Evolutionary conservation across 2,113 vertebrate species (phyloP).

Genomic region (Carassius carassius): DNA sequence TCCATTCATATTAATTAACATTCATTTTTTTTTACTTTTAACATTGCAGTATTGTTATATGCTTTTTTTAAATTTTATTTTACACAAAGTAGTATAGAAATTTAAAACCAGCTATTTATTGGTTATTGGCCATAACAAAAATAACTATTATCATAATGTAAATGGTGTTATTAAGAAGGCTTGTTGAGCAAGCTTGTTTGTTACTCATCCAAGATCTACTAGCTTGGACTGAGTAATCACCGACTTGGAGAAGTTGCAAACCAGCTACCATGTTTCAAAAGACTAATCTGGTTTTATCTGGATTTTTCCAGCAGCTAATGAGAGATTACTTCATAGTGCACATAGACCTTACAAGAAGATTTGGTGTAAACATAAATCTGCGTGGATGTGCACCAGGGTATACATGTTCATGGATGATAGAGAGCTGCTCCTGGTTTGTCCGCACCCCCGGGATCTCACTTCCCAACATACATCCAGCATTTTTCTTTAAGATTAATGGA

Average conservation of each 20-base stretch:
- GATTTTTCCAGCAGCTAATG: not conserved
- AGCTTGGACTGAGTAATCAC: not conserved
- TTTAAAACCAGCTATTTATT: too few relatives aligned
- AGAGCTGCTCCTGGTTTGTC: slow-evolving; percentile 29
- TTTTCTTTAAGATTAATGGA: slow-evolving; percentile 55
- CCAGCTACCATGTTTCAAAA: not conserved
- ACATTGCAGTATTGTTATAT: too few relatives aligned
- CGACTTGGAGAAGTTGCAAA: not conserved
- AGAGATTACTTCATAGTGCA: not conserved
- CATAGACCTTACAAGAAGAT: not conserved
- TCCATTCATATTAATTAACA: too few relatives aligned
- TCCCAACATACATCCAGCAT: slow-evolving; percentile 23
- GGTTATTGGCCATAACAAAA: too few relatives aligned
- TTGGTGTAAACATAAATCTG: not conserved
- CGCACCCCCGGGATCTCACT: slow-evolving; percentile 35
- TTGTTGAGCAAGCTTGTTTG: not conserved
- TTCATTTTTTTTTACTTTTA: too few relatives aligned
- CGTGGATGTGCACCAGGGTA: not conserved
- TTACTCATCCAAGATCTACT: not conserved
- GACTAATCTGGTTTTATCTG: not conserved
- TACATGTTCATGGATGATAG: not conserved
- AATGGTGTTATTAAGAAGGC: not conserved
- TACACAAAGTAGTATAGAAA: too few relatives aligned
- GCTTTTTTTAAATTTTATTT: too few relatives aligned
- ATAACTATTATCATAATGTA: too few relatives aligned